Conservation (phyloP, 2,113 vertebrate genomes). For the Colossoma macropomum region DNA sequence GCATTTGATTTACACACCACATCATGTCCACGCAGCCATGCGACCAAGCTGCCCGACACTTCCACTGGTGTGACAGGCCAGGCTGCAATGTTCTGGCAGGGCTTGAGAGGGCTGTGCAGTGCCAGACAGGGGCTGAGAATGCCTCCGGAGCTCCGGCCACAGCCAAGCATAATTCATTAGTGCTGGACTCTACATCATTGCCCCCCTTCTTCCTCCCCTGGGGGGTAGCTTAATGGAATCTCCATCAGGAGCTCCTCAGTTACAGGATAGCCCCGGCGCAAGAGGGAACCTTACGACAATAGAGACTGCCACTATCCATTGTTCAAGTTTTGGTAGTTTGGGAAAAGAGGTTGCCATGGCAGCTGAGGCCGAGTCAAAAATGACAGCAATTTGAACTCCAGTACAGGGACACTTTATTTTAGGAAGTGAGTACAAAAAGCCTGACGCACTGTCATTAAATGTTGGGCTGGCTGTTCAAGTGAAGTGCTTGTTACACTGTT, state of each 20-base stretch:
- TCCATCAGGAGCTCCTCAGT: constrained; percentile 26
- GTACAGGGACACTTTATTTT: neutral
- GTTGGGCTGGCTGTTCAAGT: neutral
- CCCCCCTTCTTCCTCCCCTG: neutral
- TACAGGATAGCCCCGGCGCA: neutral
- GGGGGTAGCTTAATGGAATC: constrained; percentile 36
- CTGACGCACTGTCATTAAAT: neutral
- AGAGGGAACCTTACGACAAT: neutral
- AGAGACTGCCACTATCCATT: neutral
- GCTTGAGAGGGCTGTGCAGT: neutral
- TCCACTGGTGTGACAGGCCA: neutral
- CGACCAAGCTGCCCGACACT: neutral
- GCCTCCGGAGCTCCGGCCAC: constrained; percentile 1
- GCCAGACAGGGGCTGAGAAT: constrained; percentile 34
- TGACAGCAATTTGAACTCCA: neutral
- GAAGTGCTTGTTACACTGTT: neutral
- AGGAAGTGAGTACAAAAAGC: neutral
- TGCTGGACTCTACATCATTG: neutral
- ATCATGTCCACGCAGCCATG: neutral
- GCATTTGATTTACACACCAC: neutral
- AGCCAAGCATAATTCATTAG: constrained; percentile 48
- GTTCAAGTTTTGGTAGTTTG: neutral
- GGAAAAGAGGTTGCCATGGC: constrained; percentile 11
- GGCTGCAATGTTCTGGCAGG: constrained; percentile 48
- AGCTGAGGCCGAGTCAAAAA: neutral